Percentiles rank a stretch among this genome's conserved stretches.
Conservation (phyloP, 1,140 invertebrate genomes). For the Musca domestica region DNA sequence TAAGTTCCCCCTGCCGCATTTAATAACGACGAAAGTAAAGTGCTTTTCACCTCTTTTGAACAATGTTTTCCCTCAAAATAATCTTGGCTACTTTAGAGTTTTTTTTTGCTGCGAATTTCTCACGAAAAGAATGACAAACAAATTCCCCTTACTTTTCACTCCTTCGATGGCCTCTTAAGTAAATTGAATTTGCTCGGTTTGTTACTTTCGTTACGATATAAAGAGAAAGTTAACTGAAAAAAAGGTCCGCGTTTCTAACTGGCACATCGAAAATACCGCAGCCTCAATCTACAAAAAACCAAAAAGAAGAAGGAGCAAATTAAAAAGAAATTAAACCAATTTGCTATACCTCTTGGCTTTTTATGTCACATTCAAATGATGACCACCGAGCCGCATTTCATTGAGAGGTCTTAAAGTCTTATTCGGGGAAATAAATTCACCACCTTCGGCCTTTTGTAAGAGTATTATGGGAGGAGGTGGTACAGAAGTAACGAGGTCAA, state of each 20-base stretch:
- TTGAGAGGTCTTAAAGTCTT: too few relatives aligned
- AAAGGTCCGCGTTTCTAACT: conserved; percentile 7
- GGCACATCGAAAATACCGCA: not conserved
- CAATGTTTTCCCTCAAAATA: not conserved
- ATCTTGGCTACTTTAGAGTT: conserved; percentile 3
- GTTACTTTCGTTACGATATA: not conserved
- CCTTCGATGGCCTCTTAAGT: not conserved
- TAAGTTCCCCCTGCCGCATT: not conserved
- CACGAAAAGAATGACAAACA: too few relatives aligned
- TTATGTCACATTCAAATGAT: too few relatives aligned
- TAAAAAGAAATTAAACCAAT: conserved; percentile 30
- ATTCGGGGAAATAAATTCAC: too few relatives aligned
- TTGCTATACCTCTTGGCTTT: conserved; percentile 21
- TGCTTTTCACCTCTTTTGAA: conserved; percentile 18
- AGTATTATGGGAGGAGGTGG: too few relatives aligned
- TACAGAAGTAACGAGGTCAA: conserved; percentile 20
- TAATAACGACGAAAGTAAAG: not conserved
- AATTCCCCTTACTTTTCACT: not conserved
- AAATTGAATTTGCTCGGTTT: conserved; percentile 7
- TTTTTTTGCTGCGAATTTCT: not conserved
- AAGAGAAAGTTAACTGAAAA: conserved; percentile 7
- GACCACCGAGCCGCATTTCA: conserved; percentile 2
- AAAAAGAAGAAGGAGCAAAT: conserved; percentile 26
- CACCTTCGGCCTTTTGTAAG: too few relatives aligned
- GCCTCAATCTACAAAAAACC: not conserved